Evolutionary conservation across 2,888 invertebrate genomes (phyloP), one percentile per base, ranked within the genome.

Genomic region (Blera fallax): DNA sequence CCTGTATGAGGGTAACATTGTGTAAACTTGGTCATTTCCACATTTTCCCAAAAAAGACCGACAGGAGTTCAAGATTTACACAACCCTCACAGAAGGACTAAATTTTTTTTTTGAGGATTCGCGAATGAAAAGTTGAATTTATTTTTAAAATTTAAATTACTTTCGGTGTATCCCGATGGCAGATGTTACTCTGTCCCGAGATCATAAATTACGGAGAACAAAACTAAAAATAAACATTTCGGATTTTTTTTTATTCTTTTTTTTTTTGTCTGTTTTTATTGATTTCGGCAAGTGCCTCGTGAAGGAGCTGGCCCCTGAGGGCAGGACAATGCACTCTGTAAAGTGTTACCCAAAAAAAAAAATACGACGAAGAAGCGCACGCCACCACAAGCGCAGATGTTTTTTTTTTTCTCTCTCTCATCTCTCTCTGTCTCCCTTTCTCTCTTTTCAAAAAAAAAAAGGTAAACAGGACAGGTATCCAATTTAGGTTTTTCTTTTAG

Each of bases 251-350:
- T 8, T 7, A 70, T 10, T n/a, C n/a, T 16, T n/a, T 29, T 5
- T 52, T 67, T 54, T 18, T 32, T 8, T 37, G 40, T 60, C 27
- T 60, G 14, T 69, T 52, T 32, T 62, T 54, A 69, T 52, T 69
- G 56, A 70, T 70, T 65, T 64, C 50, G 50, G 70, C 84, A 84
- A 84, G 74, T 84, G 84, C 29, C 34, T 34, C 24, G 65, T 34
- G 50, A 32, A 18, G 56, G 34, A 54, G 54, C 37, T 29, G 54
- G 14, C 67, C 56, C 74, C 56, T 29, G 64, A 74, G 34, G 80
- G 58, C 52, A 80, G 80, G 80, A 85, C 85, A 85, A 81, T 85
- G 85, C 81, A 76, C 85, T 72, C 65, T 52, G 56, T 73, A 64
- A 70, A 64, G 65, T 72, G 65, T 65, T 50, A 48, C 52, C 50